Evolutionary conservation across 2,797 vertebrate species (phyloP), one percentile per base, ranked within the genome.

Genomic region (Manis javanica): DNA sequence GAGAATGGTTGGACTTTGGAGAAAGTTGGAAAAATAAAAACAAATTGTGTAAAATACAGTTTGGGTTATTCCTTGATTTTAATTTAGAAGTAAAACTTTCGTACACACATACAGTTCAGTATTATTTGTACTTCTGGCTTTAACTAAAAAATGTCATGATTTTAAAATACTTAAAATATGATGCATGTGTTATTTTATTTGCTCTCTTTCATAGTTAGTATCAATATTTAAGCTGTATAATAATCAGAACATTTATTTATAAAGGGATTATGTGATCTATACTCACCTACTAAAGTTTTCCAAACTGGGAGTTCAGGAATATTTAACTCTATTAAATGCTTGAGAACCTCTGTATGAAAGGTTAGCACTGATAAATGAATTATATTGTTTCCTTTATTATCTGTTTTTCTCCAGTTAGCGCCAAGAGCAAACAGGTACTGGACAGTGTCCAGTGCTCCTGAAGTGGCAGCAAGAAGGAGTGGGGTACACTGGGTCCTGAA

Each of bases 201-300:
- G 49, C 55, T 93, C 1, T 61, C 55, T 34, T 78, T 90, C 15
- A 90, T 39, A 64, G 29, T 89, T n/a, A 64, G 31, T 86, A 81
- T 31, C 57, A 84, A 77, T 31, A 55, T 75, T 85, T 91, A 94
- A 64, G 71, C 7, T 66, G 53, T 55, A 66, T 84, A 81, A 74
- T 59, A 89, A 82, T 71, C 21, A 90, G 55, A 81, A 69, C 26
- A 71, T 85, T 87, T 84, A 34, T 72, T 91, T 84, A 59, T n/a
- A 79, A 87, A 87, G 15, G 77, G 7, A 92, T 31, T 37, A 37
- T 31, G 16, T 84, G 51, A 34, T 95, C 29, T 59, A 7, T 87
- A 95, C 98, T 98, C 96, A 98, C 99, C 98, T 75, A 98, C 98
- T 79, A 99, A 98, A 87, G 98, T 98, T 94, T 98, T 98, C 99